Evolutionary conservation across 2,113 vertebrate species (phyloP).

Genomic region (Gobius niger): DNA sequence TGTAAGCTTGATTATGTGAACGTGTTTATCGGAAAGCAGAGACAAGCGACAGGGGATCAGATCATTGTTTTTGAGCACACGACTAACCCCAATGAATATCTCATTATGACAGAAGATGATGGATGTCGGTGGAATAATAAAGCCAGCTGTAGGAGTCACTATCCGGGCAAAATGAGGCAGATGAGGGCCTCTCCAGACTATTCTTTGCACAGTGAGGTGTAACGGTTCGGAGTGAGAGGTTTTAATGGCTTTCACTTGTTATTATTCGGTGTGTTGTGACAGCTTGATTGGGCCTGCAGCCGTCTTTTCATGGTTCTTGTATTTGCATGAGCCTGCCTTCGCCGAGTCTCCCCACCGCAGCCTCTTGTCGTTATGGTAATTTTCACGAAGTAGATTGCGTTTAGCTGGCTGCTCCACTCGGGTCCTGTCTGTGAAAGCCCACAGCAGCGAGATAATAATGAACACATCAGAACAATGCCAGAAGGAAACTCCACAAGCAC

Average conservation of each 20-base stretch:
- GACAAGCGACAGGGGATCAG: slow-evolving; percentile 21
- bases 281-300: slow-evolving; percentile 66
- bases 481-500: slow-evolving; percentile 30
- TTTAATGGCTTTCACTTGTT: slow-evolving; percentile 66
- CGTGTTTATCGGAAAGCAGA: slow-evolving; percentile 16
- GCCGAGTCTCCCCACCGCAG: slow-evolving; percentile 29
- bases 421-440: slow-evolving; percentile 49
- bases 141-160: slow-evolving; percentile 45
- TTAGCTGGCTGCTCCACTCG: slow-evolving; percentile 56
- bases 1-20: slow-evolving; percentile 6
- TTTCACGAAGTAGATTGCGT: slow-evolving; percentile 66
- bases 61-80: slow-evolving; percentile 51
- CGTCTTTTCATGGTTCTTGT: slow-evolving; percentile 46
- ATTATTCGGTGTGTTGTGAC: slow-evolving; percentile 68
- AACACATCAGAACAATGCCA: slow-evolving; percentile 56
- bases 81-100: slow-evolving; percentile 54
- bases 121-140: slow-evolving; percentile 48
- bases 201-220: slow-evolving; percentile 54
- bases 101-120: slow-evolving; percentile 60
- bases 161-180: slow-evolving; percentile 47
- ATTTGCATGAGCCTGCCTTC: slow-evolving; percentile 55
- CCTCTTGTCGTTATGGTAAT: slow-evolving; percentile 72
- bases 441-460: slow-evolving; percentile 57
- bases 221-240: slow-evolving; percentile 54
- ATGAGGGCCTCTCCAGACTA: slow-evolving; percentile 36